These are phyloP conservation scores for Tachina grossa DNA, from an alignment of 2,888 invertebrate genomes.

Conservation along the genomic window DNA sequence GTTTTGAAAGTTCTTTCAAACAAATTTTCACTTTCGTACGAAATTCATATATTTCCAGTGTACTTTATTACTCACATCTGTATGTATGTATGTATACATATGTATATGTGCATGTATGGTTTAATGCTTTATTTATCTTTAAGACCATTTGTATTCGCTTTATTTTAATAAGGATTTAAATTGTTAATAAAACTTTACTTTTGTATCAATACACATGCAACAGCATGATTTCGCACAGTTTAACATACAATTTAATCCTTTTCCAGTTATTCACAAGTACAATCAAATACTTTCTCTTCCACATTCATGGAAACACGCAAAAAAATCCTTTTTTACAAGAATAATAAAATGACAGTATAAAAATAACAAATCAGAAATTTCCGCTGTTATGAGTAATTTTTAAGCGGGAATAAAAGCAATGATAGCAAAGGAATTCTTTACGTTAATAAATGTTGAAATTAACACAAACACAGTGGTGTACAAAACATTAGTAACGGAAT, in stretches of 20 bases:
- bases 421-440: constrained; percentile 19
- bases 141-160: constrained; percentile 39
- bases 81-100: not conserved
- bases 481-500: not conserved
- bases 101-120: not conserved
- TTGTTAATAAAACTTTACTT: constrained; percentile 44
- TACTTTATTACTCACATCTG: not conserved
- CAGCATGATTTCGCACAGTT: constrained; percentile 25
- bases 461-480: not conserved
- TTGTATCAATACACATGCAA: constrained; percentile 34
- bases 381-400: constrained; percentile 62
- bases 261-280: not conserved
- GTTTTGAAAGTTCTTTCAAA: too few species aligned
- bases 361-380: constrained; percentile 63
- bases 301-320: not conserved
- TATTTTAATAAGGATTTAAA: constrained; percentile 53
- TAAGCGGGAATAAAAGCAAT: constrained; percentile 34
- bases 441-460: constrained; percentile 3
- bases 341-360: constrained; percentile 29
- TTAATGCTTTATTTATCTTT: constrained; percentile 32
- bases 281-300: not conserved
- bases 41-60: too few species aligned
- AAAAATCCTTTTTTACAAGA: not conserved
- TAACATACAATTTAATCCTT: constrained; percentile 25
- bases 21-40: too few species aligned